Evolutionary conservation across 2,888 invertebrate species (phyloP).

Genomic region (Bellardia bayeri): DNA sequence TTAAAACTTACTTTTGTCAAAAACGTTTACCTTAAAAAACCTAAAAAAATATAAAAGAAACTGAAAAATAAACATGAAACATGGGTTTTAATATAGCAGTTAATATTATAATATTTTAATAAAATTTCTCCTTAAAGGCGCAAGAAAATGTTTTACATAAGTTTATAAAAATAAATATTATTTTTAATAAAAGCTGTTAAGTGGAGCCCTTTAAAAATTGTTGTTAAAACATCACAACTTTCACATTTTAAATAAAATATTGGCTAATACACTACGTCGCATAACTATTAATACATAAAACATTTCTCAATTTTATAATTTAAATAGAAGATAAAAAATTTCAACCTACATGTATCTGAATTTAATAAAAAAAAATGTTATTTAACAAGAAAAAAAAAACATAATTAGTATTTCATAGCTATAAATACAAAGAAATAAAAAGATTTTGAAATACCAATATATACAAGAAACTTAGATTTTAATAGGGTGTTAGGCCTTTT

Average conservation of each 20-base stretch:
- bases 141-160: neutral
- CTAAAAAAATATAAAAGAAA: neutral
- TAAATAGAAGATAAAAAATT: too few relatives aligned
- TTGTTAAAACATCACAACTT: neutral
- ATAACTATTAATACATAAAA: too few relatives aligned
- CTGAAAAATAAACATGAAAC: conserved; percentile 22
- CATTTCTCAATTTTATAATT: too few relatives aligned
- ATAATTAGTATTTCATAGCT: too few relatives aligned
- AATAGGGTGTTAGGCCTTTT: too few relatives aligned
- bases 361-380: too few relatives aligned
- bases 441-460: too few relatives aligned
- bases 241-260: conserved; percentile 18
- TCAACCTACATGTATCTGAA: too few relatives aligned
- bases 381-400: too few relatives aligned
- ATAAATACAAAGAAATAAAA: too few relatives aligned
- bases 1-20: conserved; percentile 42
- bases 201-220: neutral
- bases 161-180: conserved; percentile 9
- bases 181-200: conserved; percentile 31
- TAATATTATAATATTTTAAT: neutral
- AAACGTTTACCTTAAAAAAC: conserved; percentile 23
- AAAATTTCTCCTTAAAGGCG: conserved; percentile 22
- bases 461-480: too few relatives aligned
- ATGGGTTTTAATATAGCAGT: conserved; percentile 44
- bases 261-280: neutral